Percentiles rank a stretch among this genome's conserved stretches.
Evolutionary conservation across 2,888 invertebrate species (phyloP).

Genomic region (Ophion obscuratus): DNA sequence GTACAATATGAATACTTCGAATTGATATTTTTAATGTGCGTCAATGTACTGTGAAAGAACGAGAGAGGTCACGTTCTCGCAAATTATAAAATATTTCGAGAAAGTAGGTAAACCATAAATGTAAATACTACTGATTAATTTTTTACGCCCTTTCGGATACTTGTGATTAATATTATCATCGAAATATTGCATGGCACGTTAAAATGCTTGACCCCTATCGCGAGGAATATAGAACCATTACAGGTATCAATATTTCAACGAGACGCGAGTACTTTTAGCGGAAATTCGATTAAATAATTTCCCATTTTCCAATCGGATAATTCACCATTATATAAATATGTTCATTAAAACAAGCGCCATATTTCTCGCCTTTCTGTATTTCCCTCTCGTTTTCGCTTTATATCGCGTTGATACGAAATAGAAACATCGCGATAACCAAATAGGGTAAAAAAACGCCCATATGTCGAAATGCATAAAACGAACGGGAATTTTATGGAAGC

Average conservation of each 20-base stretch:
- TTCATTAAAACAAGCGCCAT: background rate
- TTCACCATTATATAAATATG: background rate
- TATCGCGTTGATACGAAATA: background rate
- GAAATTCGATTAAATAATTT: background rate
- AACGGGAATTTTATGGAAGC: conserved; percentile 47
- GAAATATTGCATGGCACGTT: background rate
- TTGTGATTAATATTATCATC: background rate
- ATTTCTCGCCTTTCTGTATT: background rate
- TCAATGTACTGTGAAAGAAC: background rate
- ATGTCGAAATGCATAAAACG: conserved; percentile 16
- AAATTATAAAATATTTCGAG: too few relatives aligned
- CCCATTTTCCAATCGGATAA: background rate
- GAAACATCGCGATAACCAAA: conserved; percentile 5
- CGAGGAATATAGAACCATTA: background rate
- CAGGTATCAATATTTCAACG: background rate
- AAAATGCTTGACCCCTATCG: background rate
- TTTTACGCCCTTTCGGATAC: background rate
- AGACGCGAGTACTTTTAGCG: background rate
- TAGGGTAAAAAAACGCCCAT: conserved; percentile 4
- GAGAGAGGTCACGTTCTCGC: background rate
- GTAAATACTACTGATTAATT: too few relatives aligned
- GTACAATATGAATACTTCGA: background rate
- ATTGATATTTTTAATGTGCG: background rate
- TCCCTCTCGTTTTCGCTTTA: background rate
- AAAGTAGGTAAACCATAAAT: too few relatives aligned